These are phyloP conservation scores for Cyprinodon diabolis DNA, from an alignment of 2,797 vertebrate species.

Conservation along the genomic window DNA sequence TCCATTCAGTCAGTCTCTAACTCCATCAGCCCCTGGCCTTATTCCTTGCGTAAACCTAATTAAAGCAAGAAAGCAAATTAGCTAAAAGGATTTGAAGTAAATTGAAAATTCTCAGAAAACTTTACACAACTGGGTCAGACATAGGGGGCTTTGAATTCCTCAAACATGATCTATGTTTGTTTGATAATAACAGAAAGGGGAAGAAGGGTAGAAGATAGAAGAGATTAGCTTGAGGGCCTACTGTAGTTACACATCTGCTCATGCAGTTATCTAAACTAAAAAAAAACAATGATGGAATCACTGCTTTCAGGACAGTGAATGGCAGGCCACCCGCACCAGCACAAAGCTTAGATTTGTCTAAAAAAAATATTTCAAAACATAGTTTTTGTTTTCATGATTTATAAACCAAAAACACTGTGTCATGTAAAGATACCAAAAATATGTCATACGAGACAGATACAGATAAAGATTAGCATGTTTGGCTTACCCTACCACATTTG, in stretches of 20 bases:
- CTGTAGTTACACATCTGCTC: neutral
- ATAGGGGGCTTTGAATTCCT: slow-evolving; percentile 2
- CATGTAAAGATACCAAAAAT: neutral
- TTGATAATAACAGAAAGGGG: neutral
- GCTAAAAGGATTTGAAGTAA: slow-evolving; percentile 52
- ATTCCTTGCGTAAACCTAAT: slow-evolving; percentile 49
- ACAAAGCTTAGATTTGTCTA: neutral
- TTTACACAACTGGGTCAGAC: slow-evolving; percentile 12
- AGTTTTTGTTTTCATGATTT: neutral
- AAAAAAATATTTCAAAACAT: no score
- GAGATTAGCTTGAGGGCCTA: neutral
- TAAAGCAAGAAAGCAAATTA: slow-evolving; percentile 43
- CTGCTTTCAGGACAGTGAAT: neutral
- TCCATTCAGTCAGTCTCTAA: slow-evolving; percentile 46
- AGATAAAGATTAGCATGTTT: no score
- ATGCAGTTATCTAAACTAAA: neutral
- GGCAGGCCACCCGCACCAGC: neutral
- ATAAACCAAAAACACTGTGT: neutral
- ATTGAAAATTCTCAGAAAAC: slow-evolving; percentile 42
- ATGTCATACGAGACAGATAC: no score
- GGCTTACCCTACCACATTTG: no score
- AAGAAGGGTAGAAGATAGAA: neutral
- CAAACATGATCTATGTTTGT: neutral
- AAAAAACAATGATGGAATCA: neutral
- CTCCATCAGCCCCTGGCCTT: slow-evolving; percentile 41